A percentile compares a stretch with the other conserved stretches of the same genome.
phyloP scores from a whole-genome alignment of 30 jellyfish, hydroid and myxozoan species.

The Mastigias papua region DNA sequence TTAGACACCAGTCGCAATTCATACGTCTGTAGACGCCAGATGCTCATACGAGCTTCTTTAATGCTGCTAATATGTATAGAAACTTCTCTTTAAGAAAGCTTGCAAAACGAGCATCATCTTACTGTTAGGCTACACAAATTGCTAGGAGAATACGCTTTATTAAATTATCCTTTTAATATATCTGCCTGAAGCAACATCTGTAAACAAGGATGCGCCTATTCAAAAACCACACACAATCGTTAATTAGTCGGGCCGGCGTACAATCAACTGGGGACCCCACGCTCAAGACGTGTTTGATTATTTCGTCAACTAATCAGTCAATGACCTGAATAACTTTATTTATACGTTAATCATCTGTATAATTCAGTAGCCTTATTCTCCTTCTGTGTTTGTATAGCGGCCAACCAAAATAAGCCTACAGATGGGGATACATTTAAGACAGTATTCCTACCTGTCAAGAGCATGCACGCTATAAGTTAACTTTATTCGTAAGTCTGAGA shows the following conservation, averaged over 20 bases:
- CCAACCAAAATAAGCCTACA: not conserved
- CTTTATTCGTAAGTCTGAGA: not conserved
- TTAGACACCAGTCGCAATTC: not conserved
- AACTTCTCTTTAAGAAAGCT: conserved; percentile 9
- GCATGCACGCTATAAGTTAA: not conserved
- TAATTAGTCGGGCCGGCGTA: conserved; percentile 12
- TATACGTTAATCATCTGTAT: not conserved
- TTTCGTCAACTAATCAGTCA: conserved; percentile 1
- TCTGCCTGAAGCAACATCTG: conserved; percentile 18
- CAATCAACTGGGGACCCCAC: not conserved
- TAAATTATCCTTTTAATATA: conserved; percentile 29
- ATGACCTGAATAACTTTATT: not conserved
- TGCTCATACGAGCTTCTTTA: not conserved
- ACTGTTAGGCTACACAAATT: not conserved
- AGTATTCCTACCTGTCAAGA: not conserved
- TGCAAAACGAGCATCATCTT: conserved; percentile 22
- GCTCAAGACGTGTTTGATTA: not conserved
- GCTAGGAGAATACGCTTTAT: not conserved
- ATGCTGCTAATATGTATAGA: not conserved
- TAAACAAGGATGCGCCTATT: conserved; percentile 19
- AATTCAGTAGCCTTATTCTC: not conserved
- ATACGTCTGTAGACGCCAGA: conserved; percentile 10
- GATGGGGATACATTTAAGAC: not conserved
- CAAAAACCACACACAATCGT: conserved; percentile 6
- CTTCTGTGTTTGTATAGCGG: not conserved